Evolutionary conservation across 35 echinoderm and acorn worm genomes (phyloP).

Genomic region (Ophioderma brevispina): DNA sequence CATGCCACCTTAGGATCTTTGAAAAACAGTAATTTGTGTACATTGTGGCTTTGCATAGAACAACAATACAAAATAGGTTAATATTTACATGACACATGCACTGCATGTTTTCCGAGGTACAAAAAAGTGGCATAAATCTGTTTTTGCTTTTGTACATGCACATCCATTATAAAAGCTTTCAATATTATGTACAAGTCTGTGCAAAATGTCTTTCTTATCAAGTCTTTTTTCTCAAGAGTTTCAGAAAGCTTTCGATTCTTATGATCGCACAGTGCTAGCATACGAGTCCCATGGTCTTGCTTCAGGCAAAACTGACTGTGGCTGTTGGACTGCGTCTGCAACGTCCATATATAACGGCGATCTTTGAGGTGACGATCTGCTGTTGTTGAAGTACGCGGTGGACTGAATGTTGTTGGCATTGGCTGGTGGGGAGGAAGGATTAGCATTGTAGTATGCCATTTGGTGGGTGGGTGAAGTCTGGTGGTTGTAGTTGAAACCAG

Average conservation of each 20-base stretch:
- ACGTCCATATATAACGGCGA: constrained; percentile 57
- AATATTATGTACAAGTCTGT: not conserved
- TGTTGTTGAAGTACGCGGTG: constrained; percentile 35
- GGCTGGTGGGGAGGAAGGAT: constrained; percentile 38
- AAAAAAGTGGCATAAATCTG: not conserved
- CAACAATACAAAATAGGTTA: not conserved
- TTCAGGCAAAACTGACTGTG: constrained; percentile 45
- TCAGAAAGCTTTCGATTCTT: not conserved
- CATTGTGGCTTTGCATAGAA: too few relatives aligned
- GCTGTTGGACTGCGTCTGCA: constrained; percentile 6
- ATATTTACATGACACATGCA: not conserved
- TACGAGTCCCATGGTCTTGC: constrained; percentile 84
- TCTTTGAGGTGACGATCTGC: constrained; percentile 54
- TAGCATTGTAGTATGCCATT: constrained; percentile 52
- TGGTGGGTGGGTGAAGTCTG: constrained; percentile 34
- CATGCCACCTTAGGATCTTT: too few relatives aligned
- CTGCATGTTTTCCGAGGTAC: not conserved
- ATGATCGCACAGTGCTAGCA: not conserved
- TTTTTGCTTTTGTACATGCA: not conserved
- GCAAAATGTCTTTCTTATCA: not conserved
- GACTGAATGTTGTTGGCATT: constrained; percentile 1
- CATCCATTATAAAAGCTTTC: not conserved
- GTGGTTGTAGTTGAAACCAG: constrained; percentile 25
- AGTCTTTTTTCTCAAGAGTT: not conserved
- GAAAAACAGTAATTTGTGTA: too few relatives aligned